Evolutionary conservation across 2,113 vertebrate genomes (phyloP).

Genomic region (Pelecanoides urinatrix): DNA sequence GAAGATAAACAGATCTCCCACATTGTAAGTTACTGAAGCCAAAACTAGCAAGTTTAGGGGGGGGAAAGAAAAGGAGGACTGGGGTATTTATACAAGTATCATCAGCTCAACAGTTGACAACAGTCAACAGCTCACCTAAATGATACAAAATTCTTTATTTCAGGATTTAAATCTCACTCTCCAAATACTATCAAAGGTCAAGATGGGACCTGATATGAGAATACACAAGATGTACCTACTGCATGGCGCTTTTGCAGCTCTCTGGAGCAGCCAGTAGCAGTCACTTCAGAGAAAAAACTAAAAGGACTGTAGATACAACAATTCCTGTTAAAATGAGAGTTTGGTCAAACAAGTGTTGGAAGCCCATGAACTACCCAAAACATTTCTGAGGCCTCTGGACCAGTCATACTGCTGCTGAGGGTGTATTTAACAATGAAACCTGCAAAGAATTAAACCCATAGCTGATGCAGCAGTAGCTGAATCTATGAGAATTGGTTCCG

Average conservation of each 20-base stretch:
- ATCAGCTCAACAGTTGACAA: not conserved
- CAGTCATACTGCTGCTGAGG: not conserved
- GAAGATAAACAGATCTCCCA: not conserved
- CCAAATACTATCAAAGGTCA: not conserved
- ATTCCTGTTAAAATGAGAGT: not conserved
- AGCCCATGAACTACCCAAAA: not conserved
- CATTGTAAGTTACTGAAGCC: not conserved
- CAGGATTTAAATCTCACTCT: not conserved
- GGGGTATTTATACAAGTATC: not conserved
- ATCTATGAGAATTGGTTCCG: not conserved
- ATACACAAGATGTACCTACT: not conserved
- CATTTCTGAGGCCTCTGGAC: not conserved
- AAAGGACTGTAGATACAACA: fast-evolving
- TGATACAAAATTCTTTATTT: not conserved
- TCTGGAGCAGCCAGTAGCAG: not conserved
- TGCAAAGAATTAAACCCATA: not conserved
- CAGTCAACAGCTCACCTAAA: not conserved
- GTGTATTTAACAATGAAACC: not conserved
- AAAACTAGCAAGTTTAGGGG: not conserved
- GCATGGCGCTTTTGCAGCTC: not conserved
- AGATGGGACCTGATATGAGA: fast-evolving
- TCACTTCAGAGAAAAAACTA: not conserved
- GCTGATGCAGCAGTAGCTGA: not conserved
- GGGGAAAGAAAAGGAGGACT: fast-evolving
- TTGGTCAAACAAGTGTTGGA: not conserved